phyloP scores from a whole-genome alignment of 2,113 vertebrate genomes.

The Toxotes chatareus region DNA sequence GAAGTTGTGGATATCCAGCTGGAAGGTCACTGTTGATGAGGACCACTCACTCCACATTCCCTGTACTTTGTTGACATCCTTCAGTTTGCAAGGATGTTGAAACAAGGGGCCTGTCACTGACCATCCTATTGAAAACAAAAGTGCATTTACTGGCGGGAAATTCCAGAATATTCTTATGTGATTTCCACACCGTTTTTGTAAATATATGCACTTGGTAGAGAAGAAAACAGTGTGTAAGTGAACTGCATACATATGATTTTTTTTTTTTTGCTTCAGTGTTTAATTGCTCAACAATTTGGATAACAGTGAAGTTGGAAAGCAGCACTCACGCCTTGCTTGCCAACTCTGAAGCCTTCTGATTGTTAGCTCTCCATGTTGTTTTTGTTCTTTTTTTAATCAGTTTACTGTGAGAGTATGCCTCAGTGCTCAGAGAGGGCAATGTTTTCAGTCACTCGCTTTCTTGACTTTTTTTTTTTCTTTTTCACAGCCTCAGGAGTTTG shows the following conservation, averaged over 20 bases:
- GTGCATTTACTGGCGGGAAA: not conserved
- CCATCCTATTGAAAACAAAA: not conserved
- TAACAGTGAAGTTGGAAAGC: conserved; percentile 74
- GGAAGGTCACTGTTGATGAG: conserved; percentile 83
- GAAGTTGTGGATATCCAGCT: conserved; percentile 83
- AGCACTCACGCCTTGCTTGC: conserved; percentile 61
- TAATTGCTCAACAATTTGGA: conserved; percentile 78
- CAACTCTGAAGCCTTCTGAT: conserved; percentile 70
- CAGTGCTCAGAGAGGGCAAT: conserved; percentile 70
- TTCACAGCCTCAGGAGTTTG: conserved; percentile 80
- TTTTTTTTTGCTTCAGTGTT: conserved; percentile 53
- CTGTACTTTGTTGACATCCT: conserved; percentile 64
- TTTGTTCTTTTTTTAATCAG: conserved; percentile 77
- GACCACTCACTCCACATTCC: conserved; percentile 66
- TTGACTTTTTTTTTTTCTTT: conserved; percentile 61
- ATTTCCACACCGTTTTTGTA: not conserved
- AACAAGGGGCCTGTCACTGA: conserved; percentile 12
- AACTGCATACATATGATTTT: conserved; percentile 44
- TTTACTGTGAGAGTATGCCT: conserved; percentile 69
- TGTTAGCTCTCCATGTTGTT: conserved; percentile 70
- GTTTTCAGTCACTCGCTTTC: conserved; percentile 72
- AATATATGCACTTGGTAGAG: conserved; percentile 13
- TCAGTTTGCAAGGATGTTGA: conserved; percentile 36
- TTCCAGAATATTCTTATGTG: not conserved
- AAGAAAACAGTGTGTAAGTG: conserved; percentile 32